phyloP scores from a whole-genome alignment of 2,888 invertebrate species.

The Proisotoma minuta region DNA sequence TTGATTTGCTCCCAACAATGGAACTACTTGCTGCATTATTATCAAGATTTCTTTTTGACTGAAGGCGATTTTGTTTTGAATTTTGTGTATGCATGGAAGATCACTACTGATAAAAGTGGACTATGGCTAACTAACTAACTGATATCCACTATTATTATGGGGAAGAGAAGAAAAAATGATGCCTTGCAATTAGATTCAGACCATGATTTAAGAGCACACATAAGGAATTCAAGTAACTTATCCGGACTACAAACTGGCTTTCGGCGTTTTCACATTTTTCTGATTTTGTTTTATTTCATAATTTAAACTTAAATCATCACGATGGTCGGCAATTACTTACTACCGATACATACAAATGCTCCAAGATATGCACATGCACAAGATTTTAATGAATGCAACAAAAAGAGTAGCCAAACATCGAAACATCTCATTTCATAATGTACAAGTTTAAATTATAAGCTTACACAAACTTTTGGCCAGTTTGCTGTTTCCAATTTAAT shows the following conservation, averaged over 20 bases:
- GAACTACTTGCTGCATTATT: not conserved
- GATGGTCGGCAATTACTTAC: too few relatives aligned
- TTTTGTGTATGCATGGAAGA: not conserved
- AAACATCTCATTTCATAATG: too few relatives aligned
- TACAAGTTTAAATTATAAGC: too few relatives aligned
- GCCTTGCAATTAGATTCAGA: slow-evolving; percentile 10
- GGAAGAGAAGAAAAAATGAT: slow-evolving; percentile 5
- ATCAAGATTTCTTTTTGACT: not conserved
- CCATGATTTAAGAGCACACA: slow-evolving; percentile 4
- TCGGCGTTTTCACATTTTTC: slow-evolving; percentile 8
- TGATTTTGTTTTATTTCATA: not conserved
- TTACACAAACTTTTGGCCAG: too few relatives aligned
- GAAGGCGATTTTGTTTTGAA: not conserved
- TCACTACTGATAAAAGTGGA: not conserved
- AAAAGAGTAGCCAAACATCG: too few relatives aligned
- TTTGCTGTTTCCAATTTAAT: too few relatives aligned
- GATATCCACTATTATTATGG: not conserved
- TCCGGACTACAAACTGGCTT: slow-evolving; percentile 1
- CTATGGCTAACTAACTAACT: not conserved
- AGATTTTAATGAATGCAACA: too few relatives aligned
- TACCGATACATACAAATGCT: too few relatives aligned
- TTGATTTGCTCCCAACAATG: slow-evolving; percentile 4
- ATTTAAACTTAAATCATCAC: slow-evolving; percentile 1
- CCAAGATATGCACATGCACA: too few relatives aligned
- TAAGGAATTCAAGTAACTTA: not conserved